Base-by-base conservation (phyloP, 2,888 invertebrate species). In the Lycocerus yunnanus region DNA sequence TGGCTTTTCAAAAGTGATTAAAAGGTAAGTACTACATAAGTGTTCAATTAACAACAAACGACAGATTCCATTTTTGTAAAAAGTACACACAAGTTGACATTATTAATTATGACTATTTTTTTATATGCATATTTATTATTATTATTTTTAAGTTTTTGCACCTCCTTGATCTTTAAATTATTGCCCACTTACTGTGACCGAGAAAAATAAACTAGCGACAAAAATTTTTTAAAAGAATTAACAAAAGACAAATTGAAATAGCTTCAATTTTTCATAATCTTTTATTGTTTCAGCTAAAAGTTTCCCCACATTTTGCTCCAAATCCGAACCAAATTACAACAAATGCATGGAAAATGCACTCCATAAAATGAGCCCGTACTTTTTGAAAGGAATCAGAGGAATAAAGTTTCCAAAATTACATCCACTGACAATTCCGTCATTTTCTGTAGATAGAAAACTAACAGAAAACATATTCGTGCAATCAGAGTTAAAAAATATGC, bases 331-430 rank as follows among this genome's bases (percentile, higher is more conserved):
- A 0, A 88, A 92, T 13, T 85, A 93, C 68, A 89, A 90, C 82
- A 88, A 88, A 10, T 95, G 95, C 82, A 88, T 92, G 0, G 86
- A 87, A 75, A 84, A 89, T n/a, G 90, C 90, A 0, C 88, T 94
- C 9, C 90, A 93, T 71, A 85, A 85, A 0, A 85, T 93, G 74
- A 88, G 89, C 59, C 90, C 91, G 0, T 87, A 90, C 59, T 85
- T 95, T 15, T 85, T 87, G 0, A 81, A 86, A 9, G 95, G 95
- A 2, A 92, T 95, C 67, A 90, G 91, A 0, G 92, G 92, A 82
- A 86, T 95, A 0, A 88, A 89, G 15, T 90, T 94, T 66, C 94
- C 94, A 0, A 88, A 91, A 0, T 87, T 93, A 76, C 94, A 94
- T 76, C 95, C 95, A 0, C 89, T 95, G 78, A 86, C 84, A 6